Conservation (phyloP, 2,888 invertebrate genomes). For the Acleris sparsana region DNA sequence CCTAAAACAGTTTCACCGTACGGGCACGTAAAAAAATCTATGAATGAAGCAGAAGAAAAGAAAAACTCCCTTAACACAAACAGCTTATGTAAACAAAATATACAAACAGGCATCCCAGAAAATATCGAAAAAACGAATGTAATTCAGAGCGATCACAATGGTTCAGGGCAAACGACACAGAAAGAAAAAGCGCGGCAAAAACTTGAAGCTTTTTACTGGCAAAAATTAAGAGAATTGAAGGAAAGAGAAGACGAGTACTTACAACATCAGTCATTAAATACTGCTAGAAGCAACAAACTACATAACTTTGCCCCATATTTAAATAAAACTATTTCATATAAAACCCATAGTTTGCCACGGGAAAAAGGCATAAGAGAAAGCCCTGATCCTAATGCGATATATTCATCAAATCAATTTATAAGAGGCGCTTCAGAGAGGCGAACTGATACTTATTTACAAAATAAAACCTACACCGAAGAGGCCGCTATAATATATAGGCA, state of each 20-base stretch:
- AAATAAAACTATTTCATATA: conserved; percentile 51
- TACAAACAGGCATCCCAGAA: neutral
- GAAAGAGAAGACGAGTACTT: conserved; percentile 84
- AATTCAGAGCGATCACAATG: conserved; percentile 37
- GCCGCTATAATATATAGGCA: conserved; percentile 60
- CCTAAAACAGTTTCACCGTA: conserved; percentile 75
- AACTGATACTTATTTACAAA: conserved; percentile 65
- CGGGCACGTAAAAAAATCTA: conserved; percentile 67
- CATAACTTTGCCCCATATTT: no score
- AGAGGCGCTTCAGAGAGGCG: conserved; percentile 67
- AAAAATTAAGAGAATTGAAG: conserved; percentile 85
- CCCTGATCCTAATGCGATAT: conserved; percentile 45
- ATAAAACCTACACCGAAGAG: conserved; percentile 47
- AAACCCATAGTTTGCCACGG: conserved; percentile 65
- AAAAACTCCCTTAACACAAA: conserved; percentile 62
- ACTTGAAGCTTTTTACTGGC: conserved; percentile 88
- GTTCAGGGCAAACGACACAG: conserved; percentile 52
- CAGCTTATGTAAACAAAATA: conserved; percentile 30
- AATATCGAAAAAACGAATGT: conserved; percentile 3
- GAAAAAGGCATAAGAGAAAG: conserved; percentile 46
- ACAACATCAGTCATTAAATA: conserved; percentile 57
- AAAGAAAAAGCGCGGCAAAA: conserved; percentile 83
- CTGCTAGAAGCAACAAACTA: conserved; percentile 36
- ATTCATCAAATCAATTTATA: conserved; percentile 55
- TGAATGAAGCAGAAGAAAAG: conserved; percentile 72